These are phyloP conservation scores for Nipponia nippon DNA, from an alignment of 2,113 vertebrate genomes.

Conservation along the genomic window DNA sequence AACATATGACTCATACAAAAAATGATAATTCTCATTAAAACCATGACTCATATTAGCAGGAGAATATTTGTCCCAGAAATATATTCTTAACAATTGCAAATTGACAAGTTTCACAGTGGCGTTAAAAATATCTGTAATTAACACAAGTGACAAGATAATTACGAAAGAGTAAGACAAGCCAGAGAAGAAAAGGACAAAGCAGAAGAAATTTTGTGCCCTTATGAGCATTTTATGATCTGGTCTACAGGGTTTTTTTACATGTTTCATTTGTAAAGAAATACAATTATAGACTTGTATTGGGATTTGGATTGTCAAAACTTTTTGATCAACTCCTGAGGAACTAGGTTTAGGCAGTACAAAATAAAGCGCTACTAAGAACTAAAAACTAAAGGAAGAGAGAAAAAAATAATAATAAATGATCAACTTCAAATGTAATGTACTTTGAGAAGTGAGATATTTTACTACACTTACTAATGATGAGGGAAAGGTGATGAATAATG, in stretches of 20 bases:
- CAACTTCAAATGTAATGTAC: not conserved
- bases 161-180: not conserved
- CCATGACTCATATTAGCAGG: slow-evolving; percentile 29
- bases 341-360: not conserved
- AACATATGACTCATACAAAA: slow-evolving; percentile 9
- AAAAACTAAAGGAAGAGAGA: not conserved
- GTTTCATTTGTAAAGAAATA: not conserved
- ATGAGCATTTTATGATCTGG: not conserved
- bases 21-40: not conserved
- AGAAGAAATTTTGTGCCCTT: not conserved
- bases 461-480: not conserved
- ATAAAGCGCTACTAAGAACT: not conserved
- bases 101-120: slow-evolving; percentile 7
- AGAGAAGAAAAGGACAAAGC: slow-evolving; percentile 7
- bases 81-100: slow-evolving; percentile 13
- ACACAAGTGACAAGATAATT: slow-evolving; percentile 16
- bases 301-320: not conserved
- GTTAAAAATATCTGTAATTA: slow-evolving; percentile 25
- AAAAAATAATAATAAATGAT: not conserved
- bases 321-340: not conserved
- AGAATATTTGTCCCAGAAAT: slow-evolving; percentile 48
- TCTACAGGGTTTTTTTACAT: not conserved
- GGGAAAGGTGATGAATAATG: not conserved
- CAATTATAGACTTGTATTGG: not conserved
- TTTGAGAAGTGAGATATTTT: not conserved